These are phyloP conservation scores for Tipula unca DNA, from an alignment of 2,888 invertebrate genomes.

Conservation along the genomic window DNA sequence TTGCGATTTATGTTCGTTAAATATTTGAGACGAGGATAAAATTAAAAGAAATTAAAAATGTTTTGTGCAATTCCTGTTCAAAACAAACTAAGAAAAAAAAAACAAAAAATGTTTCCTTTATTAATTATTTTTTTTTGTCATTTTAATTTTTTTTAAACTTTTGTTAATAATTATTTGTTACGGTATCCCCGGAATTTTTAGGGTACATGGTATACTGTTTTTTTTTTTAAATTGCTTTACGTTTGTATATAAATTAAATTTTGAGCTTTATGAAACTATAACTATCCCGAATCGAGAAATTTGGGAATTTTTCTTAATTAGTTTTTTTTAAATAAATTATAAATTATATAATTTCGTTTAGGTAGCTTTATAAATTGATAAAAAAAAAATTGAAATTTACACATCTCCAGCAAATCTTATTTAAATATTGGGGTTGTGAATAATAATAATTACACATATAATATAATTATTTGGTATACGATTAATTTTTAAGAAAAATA, in stretches of 20 bases:
- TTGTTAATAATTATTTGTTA: neutral
- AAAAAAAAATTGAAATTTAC: neutral
- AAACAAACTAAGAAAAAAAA: neutral
- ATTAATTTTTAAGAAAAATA: neutral
- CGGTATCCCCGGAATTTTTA: neutral
- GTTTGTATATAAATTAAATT: neutral
- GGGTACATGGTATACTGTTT: neutral
- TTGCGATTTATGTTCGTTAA: constrained; percentile 23
- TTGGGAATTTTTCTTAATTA: neutral
- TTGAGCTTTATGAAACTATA: neutral
- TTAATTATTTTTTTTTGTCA: neutral
- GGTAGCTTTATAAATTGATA: neutral
- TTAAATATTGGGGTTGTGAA: neutral
- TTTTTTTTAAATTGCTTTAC: neutral
- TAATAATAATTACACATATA: neutral
- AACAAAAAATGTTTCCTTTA: neutral
- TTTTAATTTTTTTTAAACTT: neutral
- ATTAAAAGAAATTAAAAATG: neutral
- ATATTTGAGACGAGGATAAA: constrained; percentile 20
- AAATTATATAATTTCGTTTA: neutral
- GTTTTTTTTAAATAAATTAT: neutral
- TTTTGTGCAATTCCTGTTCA: neutral
- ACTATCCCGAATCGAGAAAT: neutral
- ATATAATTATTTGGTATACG: constrained; percentile 8
- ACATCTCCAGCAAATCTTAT: neutral